phyloP scores from a whole-genome alignment of 35 echinoderm and acorn worm species.

The Apostichopus japonicus region DNA sequence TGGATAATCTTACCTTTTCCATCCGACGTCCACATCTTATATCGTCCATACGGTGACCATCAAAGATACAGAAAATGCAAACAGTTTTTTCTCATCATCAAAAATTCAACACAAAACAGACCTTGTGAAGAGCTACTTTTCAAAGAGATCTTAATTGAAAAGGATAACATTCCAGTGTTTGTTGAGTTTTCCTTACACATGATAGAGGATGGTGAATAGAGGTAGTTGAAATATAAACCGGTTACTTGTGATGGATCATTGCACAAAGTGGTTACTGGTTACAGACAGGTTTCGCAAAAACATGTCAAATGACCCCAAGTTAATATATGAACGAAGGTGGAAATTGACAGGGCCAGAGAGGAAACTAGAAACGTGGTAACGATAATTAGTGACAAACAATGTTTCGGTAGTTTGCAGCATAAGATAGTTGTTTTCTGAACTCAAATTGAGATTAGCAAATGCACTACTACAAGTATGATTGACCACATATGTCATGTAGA shows the following conservation, averaged over 20 bases:
- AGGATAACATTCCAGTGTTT: not conserved
- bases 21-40: not conserved
- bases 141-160: conserved; percentile 49
- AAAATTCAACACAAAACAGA: not conserved
- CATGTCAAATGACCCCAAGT: too few relatives aligned
- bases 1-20: too few relatives aligned
- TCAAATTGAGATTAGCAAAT: too few relatives aligned
- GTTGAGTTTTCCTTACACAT: not conserved
- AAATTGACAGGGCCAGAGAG: too few relatives aligned
- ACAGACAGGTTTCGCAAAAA: not conserved
- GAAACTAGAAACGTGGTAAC: too few relatives aligned
- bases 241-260: not conserved
- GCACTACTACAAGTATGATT: too few relatives aligned
- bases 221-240: not conserved
- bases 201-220: not conserved
- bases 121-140: not conserved
- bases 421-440: too few relatives aligned
- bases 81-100: too few relatives aligned
- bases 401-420: too few relatives aligned
- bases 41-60: not conserved
- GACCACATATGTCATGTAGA: too few relatives aligned
- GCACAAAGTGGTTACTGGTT: not conserved
- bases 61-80: not conserved
- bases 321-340: too few relatives aligned
- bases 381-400: too few relatives aligned